Evolutionary conservation across 92 coral and sea anemone species (phyloP).

Genomic region (Palythoa heliodiscus): DNA sequence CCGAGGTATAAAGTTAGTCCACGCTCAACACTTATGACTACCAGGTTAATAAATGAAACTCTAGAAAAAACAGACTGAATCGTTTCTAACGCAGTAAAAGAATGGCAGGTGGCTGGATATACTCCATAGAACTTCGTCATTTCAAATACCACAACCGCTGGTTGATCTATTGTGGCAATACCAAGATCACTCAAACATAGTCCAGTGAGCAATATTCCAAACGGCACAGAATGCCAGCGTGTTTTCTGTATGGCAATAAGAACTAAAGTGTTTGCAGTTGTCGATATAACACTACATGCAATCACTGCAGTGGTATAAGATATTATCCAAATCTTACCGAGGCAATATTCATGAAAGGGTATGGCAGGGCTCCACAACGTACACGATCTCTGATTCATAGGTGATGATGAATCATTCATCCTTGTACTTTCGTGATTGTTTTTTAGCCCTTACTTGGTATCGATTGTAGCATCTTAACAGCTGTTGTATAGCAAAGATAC

Average conservation of each 20-base stretch:
- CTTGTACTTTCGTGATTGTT: too few species aligned
- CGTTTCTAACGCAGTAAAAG: background rate
- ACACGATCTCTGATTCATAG: too few species aligned
- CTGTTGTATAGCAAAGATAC: too few species aligned
- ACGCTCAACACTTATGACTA: background rate
- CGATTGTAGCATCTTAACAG: too few species aligned
- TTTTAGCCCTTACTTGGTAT: too few species aligned
- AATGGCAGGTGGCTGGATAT: background rate
- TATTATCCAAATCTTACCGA: too few species aligned
- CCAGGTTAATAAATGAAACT: background rate
- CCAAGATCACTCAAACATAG: background rate
- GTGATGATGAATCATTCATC: too few species aligned
- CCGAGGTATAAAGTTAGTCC: background rate
- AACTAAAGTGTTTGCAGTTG: background rate
- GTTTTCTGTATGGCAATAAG: background rate
- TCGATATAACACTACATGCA: background rate
- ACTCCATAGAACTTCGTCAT: background rate
- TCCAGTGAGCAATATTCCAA: background rate
- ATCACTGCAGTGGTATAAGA: background rate
- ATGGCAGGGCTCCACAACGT: too few species aligned
- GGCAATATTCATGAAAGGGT: too few species aligned
- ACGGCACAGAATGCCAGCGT: background rate
- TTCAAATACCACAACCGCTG: background rate
- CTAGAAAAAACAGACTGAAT: background rate
- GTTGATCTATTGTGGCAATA: background rate